Evolutionary conservation across 1,140 invertebrate species (phyloP).

Genomic region (Manduca sexta): DNA sequence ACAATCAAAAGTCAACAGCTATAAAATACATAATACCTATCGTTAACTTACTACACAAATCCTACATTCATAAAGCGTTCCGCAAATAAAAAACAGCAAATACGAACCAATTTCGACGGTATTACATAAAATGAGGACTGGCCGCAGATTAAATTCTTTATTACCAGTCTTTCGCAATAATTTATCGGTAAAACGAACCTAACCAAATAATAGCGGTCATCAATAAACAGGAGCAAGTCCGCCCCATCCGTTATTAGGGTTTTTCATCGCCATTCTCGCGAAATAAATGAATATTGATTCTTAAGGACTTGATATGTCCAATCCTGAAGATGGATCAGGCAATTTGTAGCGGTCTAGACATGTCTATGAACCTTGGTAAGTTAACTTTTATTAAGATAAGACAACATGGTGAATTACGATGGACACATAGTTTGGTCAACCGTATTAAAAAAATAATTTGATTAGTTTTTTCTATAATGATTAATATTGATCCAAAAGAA

Average conservation of each 20-base stretch:
- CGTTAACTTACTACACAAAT: too few relatives aligned
- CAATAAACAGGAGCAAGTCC: slow-evolving; percentile 12
- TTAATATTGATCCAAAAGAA: too few relatives aligned
- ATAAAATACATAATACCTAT: too few relatives aligned
- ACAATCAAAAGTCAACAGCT: too few relatives aligned
- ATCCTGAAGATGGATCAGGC: background rate
- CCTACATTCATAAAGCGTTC: background rate
- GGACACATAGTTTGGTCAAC: too few relatives aligned
- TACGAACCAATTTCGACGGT: slow-evolving; percentile 4
- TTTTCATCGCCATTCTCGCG: slow-evolving; percentile 14
- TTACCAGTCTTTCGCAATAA: slow-evolving; percentile 14
- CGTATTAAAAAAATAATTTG: too few relatives aligned
- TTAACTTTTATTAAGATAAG: too few relatives aligned
- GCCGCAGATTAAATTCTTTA: slow-evolving; percentile 23
- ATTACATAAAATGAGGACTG: slow-evolving; percentile 7
- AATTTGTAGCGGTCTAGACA: too few relatives aligned
- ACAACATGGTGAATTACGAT: too few relatives aligned
- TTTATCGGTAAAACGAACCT: slow-evolving; percentile 14
- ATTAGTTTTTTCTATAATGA: too few relatives aligned
- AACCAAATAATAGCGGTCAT: slow-evolving; percentile 26
- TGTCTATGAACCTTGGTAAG: too few relatives aligned
- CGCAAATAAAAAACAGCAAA: background rate
- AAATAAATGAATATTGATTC: slow-evolving; percentile 13
- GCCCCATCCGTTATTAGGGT: slow-evolving; percentile 19
- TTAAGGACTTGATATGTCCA: slow-evolving; percentile 4